Percentiles rank a stretch among this genome's conserved stretches.
Evolutionary conservation across 2,888 invertebrate species (phyloP).

Genomic region (Mechanitis mazaeus): DNA sequence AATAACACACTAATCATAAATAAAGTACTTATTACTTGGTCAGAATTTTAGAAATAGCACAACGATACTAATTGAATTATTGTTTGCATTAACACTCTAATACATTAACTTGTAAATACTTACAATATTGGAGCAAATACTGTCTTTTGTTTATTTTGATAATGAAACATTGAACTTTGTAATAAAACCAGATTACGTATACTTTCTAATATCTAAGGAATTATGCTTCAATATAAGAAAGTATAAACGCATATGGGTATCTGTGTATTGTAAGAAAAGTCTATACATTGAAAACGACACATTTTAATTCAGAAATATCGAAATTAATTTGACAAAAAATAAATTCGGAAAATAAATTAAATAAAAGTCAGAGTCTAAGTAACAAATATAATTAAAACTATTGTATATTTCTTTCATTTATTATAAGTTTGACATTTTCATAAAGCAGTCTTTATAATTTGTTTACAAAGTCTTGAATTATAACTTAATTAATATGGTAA

Average conservation of each 20-base stretch:
- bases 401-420: background rate
- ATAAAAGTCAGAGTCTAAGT: background rate
- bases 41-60: background rate
- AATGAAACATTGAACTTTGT: constrained; percentile 24
- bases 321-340: no score
- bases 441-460: background rate
- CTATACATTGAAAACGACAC: no score
- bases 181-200: constrained; percentile 1
- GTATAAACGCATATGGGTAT: no score
- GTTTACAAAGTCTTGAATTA: no score
- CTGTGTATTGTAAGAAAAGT: no score
- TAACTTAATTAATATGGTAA: constrained; percentile 10
- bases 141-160: constrained; percentile 20
- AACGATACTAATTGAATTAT: background rate
- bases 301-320: no score
- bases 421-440: background rate
- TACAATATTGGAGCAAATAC: constrained; percentile 18
- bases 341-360: background rate
- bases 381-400: background rate
- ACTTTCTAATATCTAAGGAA: no score
- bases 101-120: constrained; percentile 5
- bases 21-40: background rate
- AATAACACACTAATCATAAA: background rate
- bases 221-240: no score
- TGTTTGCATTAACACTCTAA: background rate